Conservation (phyloP, 2,113 vertebrate species). For the Amazona guildingii region DNA sequence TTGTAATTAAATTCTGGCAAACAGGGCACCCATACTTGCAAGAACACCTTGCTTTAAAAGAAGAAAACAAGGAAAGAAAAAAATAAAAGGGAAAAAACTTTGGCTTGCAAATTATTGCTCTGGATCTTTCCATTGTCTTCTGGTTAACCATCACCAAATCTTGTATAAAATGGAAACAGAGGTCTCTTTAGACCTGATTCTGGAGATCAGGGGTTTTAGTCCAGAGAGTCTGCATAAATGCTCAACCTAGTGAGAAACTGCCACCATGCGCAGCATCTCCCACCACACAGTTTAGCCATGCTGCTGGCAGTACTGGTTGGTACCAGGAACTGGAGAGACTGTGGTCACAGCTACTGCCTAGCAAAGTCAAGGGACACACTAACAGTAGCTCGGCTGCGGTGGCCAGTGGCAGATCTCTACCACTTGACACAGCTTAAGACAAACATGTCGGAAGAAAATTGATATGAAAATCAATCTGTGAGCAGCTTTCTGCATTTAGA, state of each 20-base stretch:
- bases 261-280: background rate
- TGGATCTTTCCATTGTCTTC: background rate
- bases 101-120: background rate
- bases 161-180: rapidly evolving
- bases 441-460: background rate
- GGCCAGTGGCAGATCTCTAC: background rate
- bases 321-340: background rate
- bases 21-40: rapidly evolving
- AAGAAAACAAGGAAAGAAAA: background rate
- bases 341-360: background rate
- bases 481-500: background rate
- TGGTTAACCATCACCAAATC: background rate
- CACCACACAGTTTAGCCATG: rapidly evolving
- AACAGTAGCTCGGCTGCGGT: background rate
- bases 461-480: background rate
- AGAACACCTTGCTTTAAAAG: background rate
- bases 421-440: background rate
- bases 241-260: background rate
- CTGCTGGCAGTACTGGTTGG: background rate
- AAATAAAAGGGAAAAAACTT: background rate
- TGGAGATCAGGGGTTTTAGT: background rate
- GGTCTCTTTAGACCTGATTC: background rate
- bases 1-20: background rate
- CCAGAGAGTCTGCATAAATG: rapidly evolving
- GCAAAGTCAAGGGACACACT: rapidly evolving